Evolutionary conservation across 2,797 vertebrate species (phyloP).

Genomic region (Protosalanx chinensis): DNA sequence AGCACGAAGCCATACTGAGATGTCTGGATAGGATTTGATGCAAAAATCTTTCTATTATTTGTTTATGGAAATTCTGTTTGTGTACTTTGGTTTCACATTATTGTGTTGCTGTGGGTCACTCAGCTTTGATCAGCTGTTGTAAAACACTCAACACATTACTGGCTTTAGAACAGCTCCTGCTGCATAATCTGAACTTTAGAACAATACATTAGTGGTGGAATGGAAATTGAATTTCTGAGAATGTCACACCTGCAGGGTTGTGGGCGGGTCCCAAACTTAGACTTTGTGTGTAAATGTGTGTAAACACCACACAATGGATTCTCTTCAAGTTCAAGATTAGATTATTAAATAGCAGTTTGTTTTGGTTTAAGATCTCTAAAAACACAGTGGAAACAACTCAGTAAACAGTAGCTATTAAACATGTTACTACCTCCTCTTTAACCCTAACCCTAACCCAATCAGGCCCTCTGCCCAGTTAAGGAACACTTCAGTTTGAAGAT

Average conservation of each 20-base stretch:
- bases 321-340: no score
- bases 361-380: neutral
- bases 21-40: no score
- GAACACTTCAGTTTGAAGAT: neutral
- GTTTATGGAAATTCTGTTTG: neutral
- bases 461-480: neutral
- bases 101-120: neutral
- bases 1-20: no score
- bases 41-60: neutral
- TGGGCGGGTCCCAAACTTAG: neutral
- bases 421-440: no score
- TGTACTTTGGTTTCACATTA: neutral
- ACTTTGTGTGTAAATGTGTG: no score
- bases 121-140: neutral
- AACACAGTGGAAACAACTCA: neutral
- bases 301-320: no score
- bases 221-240: neutral
- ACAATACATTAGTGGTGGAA: neutral
- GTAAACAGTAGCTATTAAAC: no score
- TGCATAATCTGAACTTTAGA: neutral
- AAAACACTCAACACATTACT: no score
- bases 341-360: no score
- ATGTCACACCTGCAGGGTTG: neutral
- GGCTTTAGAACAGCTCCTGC: neutral
- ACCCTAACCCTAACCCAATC: no score